Base-by-base conservation (phyloP, 2,888 invertebrate genomes). In the Aphidoletes aphidimyza region DNA sequence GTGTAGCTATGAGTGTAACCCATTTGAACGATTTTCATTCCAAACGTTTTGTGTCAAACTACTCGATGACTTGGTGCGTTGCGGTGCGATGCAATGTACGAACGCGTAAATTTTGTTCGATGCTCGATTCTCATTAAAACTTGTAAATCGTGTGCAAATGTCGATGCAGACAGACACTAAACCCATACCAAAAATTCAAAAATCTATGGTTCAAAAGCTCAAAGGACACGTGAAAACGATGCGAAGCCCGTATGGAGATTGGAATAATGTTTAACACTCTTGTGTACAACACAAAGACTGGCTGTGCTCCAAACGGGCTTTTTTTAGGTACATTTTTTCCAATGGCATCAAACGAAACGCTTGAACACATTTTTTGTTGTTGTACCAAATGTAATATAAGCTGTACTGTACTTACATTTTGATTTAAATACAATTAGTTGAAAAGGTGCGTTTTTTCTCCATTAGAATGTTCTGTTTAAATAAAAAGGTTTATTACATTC, bases 131-230 rank as follows among this genome's bases (percentile, higher is more conserved):
- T 69, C 69, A 69, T 34, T 69, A 69, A 69, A 69, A 69, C 69
- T 69, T 69, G 34, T 30, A 69, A 69, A 69, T 69, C 26, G 69
- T 69, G 69, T 69, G 69, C 8, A 69, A 69, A 69, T 69, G 69
- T 69, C 30, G 69, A 69, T 69, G 69, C 2, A 69, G 26, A 69
- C 69, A 69, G 69, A 69, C 69, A 30, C 69, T 69, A 69, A 69
- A 26, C 14, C 30, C 69, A 0, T 17, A 17, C 2, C 11, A 19
- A 47, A 69, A 69, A 14, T 42, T 42, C 26, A 30, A 69, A 69
- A 69, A 26, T 17, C 69, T 17, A 69, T 30, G 69, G 30, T 34
- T 1, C 14, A 9, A 14, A 11, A 69, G 26, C 22, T 6, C 22
- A 22, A 8, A 26, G 22, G 26, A 26, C 54, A 30, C 17, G 69